Evolutionary conservation across 2,888 invertebrate species (phyloP).

Genomic region (Serripes groenlandicus): DNA sequence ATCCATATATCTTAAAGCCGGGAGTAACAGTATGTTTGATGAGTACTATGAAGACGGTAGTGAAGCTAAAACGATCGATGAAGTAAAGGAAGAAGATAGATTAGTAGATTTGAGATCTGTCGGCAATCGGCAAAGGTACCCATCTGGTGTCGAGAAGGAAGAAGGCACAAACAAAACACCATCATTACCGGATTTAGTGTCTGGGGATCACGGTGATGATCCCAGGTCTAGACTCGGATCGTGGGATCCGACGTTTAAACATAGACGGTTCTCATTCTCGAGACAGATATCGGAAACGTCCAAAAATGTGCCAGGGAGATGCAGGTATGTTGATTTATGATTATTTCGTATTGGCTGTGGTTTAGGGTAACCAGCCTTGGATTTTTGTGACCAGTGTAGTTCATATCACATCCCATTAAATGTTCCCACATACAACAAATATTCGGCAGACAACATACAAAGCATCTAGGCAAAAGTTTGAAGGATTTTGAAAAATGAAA

Average conservation of each 20-base stretch:
- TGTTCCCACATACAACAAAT: no score
- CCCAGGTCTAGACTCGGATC: constrained; percentile 68
- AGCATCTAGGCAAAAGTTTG: no score
- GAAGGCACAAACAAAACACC: constrained; percentile 53
- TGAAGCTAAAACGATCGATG: constrained; percentile 79
- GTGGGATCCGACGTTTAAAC: constrained; percentile 61
- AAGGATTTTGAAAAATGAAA: no score
- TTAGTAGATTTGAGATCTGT: constrained; percentile 68
- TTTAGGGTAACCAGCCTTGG: neutral
- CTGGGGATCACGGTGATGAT: constrained; percentile 15
- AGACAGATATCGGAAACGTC: constrained; percentile 71
- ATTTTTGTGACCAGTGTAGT: neutral
- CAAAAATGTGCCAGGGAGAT: constrained; percentile 75
- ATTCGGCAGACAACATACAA: no score
- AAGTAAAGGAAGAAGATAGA: constrained; percentile 72
- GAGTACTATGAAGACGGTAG: constrained; percentile 81
- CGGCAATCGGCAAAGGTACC: constrained; percentile 25
- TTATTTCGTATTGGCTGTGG: neutral
- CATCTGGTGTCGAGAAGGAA: neutral
- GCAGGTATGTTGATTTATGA: constrained; percentile 71
- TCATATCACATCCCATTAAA: no score
- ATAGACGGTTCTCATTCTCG: constrained; percentile 68
- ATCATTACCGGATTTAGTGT: constrained; percentile 59
- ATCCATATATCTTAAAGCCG: constrained; percentile 73
- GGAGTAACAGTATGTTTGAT: constrained; percentile 82